Conservation (phyloP, 2,888 invertebrate genomes). For the Harmothoe impar region DNA sequence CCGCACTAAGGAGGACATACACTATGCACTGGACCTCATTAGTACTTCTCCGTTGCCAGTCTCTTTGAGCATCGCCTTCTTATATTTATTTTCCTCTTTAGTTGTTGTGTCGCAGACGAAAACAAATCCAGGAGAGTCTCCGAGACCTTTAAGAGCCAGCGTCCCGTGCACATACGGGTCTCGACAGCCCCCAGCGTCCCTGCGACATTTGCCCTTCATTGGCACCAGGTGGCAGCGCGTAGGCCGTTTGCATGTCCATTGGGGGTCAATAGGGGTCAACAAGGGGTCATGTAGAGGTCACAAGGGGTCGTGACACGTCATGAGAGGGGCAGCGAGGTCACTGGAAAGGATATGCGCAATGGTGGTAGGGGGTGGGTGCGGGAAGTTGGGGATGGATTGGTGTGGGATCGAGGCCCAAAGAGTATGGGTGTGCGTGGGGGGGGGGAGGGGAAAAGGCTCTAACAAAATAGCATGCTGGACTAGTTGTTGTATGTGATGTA, state of each 20-base stretch:
- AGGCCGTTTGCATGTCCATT: not conserved
- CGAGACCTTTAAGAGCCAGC: not conserved
- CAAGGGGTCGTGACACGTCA: not conserved
- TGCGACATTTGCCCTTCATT: not conserved
- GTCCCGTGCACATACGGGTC: not conserved
- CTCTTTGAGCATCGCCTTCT: conserved; percentile 9
- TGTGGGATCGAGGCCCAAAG: too few relatives aligned
- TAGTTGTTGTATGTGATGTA: too few relatives aligned
- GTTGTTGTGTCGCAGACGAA: not conserved
- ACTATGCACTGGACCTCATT: not conserved
- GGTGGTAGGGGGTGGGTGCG: not conserved
- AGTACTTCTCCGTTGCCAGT: not conserved
- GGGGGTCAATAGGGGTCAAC: not conserved
- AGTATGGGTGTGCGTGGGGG: too few relatives aligned
- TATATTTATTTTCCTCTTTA: not conserved
- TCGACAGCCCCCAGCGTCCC: not conserved
- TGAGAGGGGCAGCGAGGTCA: not conserved
- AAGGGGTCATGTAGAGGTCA: not conserved
- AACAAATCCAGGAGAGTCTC: not conserved
- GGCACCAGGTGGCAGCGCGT: not conserved
- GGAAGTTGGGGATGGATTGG: not conserved
- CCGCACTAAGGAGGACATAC: not conserved
- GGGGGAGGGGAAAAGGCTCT: too few relatives aligned
- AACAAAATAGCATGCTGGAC: too few relatives aligned
- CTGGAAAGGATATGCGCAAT: too few relatives aligned